These are phyloP conservation scores for Brachyalestes nurse DNA, from an alignment of 2,797 vertebrate species.

Conservation along the genomic window DNA sequence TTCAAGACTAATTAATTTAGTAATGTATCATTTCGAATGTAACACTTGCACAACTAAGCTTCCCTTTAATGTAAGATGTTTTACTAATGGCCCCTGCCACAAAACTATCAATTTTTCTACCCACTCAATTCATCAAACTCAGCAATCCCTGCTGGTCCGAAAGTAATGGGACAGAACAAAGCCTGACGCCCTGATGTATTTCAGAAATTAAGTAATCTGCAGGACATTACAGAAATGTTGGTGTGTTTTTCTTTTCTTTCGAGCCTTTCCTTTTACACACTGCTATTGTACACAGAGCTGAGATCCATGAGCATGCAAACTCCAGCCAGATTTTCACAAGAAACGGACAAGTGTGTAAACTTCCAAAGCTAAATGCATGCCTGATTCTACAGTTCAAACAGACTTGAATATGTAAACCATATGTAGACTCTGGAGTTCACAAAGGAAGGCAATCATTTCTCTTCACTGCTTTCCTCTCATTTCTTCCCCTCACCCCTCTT, in stretches of 20 bases:
- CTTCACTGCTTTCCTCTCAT: not conserved
- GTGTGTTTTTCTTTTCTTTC: not conserved
- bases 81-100: slow-evolving; percentile 36
- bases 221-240: slow-evolving; percentile 22
- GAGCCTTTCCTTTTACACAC: not conserved
- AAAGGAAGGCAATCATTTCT: slow-evolving; percentile 4
- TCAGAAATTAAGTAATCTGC: slow-evolving; percentile 53
- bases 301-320: not conserved
- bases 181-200: slow-evolving; percentile 81
- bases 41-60: slow-evolving; percentile 31
- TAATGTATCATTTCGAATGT: slow-evolving; percentile 9
- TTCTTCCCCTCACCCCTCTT: slow-evolving; percentile 25
- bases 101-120: slow-evolving; percentile 89
- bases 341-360: not conserved
- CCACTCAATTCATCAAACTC: slow-evolving; percentile 90
- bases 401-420: not conserved
- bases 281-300: not conserved
- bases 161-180: slow-evolving; percentile 71
- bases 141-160: slow-evolving; percentile 84
- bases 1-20: slow-evolving; percentile 22
- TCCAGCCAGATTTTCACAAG: not conserved
- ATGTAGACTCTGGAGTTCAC: not conserved
- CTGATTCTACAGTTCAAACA: not conserved
- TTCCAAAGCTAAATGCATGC: not conserved
- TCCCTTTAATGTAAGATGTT: slow-evolving; percentile 32